A percentile compares a stretch with the other conserved stretches of the same genome.
Evolutionary conservation across 2,797 vertebrate species (phyloP).

Genomic region (Arrhamphus sclerolepis): DNA sequence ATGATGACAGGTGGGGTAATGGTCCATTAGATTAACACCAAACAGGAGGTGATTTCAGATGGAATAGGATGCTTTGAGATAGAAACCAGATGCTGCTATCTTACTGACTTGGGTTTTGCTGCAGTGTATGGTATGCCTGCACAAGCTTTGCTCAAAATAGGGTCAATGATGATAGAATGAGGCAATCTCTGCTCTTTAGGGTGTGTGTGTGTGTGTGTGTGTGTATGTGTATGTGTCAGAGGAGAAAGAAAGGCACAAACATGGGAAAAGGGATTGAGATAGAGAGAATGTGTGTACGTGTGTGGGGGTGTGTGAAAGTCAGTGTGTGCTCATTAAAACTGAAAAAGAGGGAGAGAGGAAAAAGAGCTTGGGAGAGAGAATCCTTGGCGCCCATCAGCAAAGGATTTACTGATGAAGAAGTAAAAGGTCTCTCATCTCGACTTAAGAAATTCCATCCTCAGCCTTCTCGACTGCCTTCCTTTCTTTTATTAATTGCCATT

Average conservation of each 20-base stretch:
- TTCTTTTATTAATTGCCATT: constrained; percentile 70
- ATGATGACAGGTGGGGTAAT: constrained; percentile 71
- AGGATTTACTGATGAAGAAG: constrained; percentile 78
- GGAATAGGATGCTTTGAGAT: constrained; percentile 61
- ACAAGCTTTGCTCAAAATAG: constrained; percentile 68
- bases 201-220: constrained; percentile 52
- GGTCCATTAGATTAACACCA: constrained; percentile 70
- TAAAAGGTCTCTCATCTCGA: constrained; percentile 75
- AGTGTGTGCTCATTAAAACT: constrained; percentile 72
- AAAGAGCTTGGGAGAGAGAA: constrained; percentile 47
- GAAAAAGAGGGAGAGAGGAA: constrained; percentile 18
- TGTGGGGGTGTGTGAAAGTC: constrained; percentile 40
- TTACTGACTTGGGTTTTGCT: constrained; percentile 56
- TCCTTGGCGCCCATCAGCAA: constrained; percentile 68
- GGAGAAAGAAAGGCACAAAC: constrained; percentile 58
- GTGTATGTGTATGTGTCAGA: constrained; percentile 54
- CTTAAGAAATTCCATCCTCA: constrained; percentile 57
- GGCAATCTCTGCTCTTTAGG: constrained; percentile 76
- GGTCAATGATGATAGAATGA: constrained; percentile 82
- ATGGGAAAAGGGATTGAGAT: constrained; percentile 48
- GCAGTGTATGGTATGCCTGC: constrained; percentile 37
- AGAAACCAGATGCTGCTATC: constrained; percentile 54
- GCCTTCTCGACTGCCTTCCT: constrained; percentile 40
- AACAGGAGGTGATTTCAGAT: constrained; percentile 54
- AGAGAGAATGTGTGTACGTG: constrained; percentile 14